Evolutionary conservation across 2,888 invertebrate species (phyloP).

Genomic region (Argyresthia albistria): DNA sequence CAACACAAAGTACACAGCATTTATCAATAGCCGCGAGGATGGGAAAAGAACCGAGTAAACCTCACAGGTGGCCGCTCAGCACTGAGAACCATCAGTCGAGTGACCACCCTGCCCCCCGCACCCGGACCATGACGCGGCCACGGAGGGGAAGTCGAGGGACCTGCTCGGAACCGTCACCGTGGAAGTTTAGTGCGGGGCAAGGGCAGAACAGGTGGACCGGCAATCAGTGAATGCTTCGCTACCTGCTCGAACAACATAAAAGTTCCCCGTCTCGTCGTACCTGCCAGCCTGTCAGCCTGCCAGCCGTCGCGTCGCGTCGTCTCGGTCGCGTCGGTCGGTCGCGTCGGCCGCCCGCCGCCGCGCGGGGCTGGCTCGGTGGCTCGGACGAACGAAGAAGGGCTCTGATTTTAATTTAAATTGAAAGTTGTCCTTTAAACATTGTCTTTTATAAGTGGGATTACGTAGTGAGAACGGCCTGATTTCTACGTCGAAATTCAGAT

Average conservation of each 20-base stretch:
- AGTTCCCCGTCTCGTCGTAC: slow-evolving; percentile 53
- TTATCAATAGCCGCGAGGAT: slow-evolving; percentile 28
- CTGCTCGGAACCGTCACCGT: no score
- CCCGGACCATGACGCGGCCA: slow-evolving; percentile 17
- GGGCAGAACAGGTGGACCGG: slow-evolving; percentile 39
- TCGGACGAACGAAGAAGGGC: slow-evolving; percentile 24
- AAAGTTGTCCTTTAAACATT: not conserved
- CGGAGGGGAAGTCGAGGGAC: slow-evolving; percentile 28
- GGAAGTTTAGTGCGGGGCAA: slow-evolving; percentile 18
- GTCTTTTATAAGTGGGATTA: no score
- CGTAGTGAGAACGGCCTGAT: no score
- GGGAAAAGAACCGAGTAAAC: slow-evolving; percentile 39
- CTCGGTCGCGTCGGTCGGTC: slow-evolving; percentile 48
- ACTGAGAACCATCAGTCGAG: slow-evolving; percentile 30
- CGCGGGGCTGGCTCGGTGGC: slow-evolving; percentile 27
- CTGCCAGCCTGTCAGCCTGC: no score
- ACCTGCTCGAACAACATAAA: slow-evolving; percentile 44
- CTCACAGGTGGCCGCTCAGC: slow-evolving; percentile 55
- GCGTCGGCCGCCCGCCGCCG: no score
- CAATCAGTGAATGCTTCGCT: slow-evolving; percentile 30
- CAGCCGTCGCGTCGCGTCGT: no score
- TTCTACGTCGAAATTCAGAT: no score
- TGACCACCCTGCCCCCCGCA: slow-evolving; percentile 31
- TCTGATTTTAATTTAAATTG: slow-evolving; percentile 5
- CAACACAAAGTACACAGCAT: slow-evolving; percentile 23